Evolutionary conservation across 2,797 vertebrate genomes (phyloP).

Genomic region (Otolemur crassicaudatus): DNA sequence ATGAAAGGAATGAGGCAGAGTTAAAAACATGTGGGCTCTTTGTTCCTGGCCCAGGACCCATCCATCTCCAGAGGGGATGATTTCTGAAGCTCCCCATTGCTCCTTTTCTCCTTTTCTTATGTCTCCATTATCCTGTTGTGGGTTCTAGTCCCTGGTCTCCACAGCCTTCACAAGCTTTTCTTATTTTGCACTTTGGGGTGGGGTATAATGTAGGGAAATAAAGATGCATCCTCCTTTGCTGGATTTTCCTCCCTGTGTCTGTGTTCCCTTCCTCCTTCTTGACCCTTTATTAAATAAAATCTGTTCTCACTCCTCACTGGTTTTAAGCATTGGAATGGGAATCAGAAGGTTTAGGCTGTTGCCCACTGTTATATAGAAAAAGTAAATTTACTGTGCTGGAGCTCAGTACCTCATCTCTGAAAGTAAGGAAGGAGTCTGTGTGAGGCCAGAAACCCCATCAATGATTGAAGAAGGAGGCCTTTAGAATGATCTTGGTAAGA

Average conservation of each 20-base stretch:
- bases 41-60: neutral
- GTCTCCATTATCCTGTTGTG: neutral
- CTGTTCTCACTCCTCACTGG: neutral
- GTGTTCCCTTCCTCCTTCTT: neutral
- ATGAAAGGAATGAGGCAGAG: slow-evolving; percentile 43
- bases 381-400: neutral
- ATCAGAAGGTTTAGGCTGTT: neutral
- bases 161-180: neutral
- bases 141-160: neutral
- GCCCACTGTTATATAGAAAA: neutral
- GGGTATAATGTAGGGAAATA: neutral
- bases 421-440: neutral
- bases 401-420: neutral
- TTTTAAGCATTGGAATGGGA: neutral
- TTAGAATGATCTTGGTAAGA: neutral
- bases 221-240: neutral
- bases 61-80: neutral
- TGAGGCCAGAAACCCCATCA: too few species aligned
- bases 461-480: too few species aligned
- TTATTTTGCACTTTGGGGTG: neutral
- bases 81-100: slow-evolving; percentile 32
- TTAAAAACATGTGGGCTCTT: slow-evolving; percentile 42
- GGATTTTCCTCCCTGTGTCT: neutral
- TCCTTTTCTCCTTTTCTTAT: slow-evolving; percentile 14
- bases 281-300: neutral